These are phyloP conservation scores for Erythrocercus mccallii DNA, from an alignment of 2,113 vertebrate species.

Conservation along the genomic window DNA sequence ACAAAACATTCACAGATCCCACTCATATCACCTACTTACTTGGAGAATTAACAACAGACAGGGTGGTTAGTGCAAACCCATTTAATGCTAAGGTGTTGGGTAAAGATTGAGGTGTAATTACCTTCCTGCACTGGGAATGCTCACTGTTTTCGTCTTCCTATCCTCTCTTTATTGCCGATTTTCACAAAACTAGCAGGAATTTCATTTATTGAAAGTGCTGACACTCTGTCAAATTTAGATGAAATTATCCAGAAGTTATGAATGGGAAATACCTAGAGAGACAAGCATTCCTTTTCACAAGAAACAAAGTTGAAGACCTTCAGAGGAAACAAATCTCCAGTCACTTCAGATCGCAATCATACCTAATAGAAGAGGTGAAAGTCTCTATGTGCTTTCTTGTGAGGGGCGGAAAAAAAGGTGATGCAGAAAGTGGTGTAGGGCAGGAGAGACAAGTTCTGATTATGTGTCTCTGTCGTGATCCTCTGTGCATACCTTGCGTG, in stretches of 20 bases:
- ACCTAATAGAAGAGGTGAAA: neutral
- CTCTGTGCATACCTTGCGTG: neutral
- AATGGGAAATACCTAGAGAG: neutral
- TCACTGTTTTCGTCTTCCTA: neutral
- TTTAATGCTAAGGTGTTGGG: constrained; percentile 19
- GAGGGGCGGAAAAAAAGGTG: neutral
- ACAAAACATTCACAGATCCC: neutral
- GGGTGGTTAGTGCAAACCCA: neutral
- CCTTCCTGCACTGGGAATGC: neutral
- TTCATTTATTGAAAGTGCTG: neutral
- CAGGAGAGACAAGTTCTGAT: neutral
- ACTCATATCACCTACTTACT: neutral
- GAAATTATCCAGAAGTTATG: constrained; percentile 25
- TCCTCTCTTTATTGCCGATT: neutral
- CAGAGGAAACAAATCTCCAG: neutral
- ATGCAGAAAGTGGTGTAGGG: neutral
- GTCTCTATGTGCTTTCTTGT: neutral
- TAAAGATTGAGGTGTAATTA: constrained; percentile 39
- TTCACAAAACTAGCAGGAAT: neutral
- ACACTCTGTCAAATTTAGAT: neutral
- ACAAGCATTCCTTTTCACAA: neutral
- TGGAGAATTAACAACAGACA: constrained; percentile 3
- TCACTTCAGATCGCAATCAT: neutral
- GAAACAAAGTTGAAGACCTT: neutral
- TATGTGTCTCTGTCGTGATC: neutral